Evolutionary conservation across 1,140 invertebrate genomes (phyloP), one percentile per base, ranked within the genome.

Genomic region (Drosophila teissieri): DNA sequence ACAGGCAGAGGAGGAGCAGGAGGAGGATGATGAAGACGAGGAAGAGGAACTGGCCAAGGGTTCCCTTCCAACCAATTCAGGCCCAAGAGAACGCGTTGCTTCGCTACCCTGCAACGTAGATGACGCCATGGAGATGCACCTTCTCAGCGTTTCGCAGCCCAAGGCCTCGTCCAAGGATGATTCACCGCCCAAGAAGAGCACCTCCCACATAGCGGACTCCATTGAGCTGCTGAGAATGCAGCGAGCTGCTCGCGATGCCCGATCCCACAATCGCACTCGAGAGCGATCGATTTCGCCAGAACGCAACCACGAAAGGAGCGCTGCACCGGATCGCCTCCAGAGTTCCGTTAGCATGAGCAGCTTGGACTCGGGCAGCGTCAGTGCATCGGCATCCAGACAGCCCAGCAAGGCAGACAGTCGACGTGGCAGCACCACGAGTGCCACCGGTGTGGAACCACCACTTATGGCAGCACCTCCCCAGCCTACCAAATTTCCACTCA

Each of bases 281-380:
- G 89, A 85, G 42, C 83, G 90, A 2, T 86, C 77, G 12, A 42
- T 27, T 6, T 91, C 90, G 4, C 73, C 77, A 6, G 15, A 45
- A 0, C 64, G 72, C 1, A 39, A 78, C 27, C 77, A 52, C 34
- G 90, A 90, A 24, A 53, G 90, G 1, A 91, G 90, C 1, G 36
- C 75, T 2, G 90, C 86, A 24, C 90, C 90, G 11, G 86, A 90
- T 48, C 90, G 90, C 54, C 62, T 91, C 22, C 85, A 90, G 42
- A 91, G 85, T 22, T 88, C 86, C 7, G 68, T 42, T 11, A 91
- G 90, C 61, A 61, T 84, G n/a, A 90, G 90, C 68, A 91, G 90
- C 60, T 49, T 83, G 24, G 86, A 91, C 12, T 91, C 90, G 3
- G 73, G 60, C 27, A 78, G 80, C 10, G 44, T 68, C 17, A 78